Base-by-base conservation (phyloP, 2,113 vertebrate genomes). In the Solea solea region DNA sequence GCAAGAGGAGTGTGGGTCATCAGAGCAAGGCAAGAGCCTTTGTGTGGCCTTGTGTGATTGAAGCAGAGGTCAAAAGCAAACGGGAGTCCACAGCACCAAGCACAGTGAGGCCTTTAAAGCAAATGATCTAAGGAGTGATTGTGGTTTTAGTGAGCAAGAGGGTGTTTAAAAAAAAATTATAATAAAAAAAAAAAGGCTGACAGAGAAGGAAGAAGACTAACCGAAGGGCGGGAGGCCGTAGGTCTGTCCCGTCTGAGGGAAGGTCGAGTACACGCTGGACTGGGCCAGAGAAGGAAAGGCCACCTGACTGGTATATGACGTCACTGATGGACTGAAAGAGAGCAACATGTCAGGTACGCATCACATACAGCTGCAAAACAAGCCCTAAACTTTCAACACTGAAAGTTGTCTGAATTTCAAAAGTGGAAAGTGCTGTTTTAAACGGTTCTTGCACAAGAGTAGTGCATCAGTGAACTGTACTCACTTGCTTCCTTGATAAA, bases 211-310 rank as follows among this genome's bases (percentile, higher is more conserved):
- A 7, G 28, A 2, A 1, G 53, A 93, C 96, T 94, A 94, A 98
- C 98, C 98, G 0, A 99, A 99, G 78, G 98, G 97, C 85, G 98
- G 98, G 93, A 99, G 96, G 94, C 97, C 96, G 0, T 98, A 98
- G 9, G 94, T 95, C 90, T 98, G 97, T 60, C 95, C 95, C 10
- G 94, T 94, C 88, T 97, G 96, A 61, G 96, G 95, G 85, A 98
- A 99, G 88, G 95, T 82, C 15, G 95, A 95, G 80, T 97, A 98
- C 64, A 95, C 90, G 25, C 95, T 93, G 83, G 96, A 94, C 83
- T 97, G 96, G 78, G 95, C 94, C 55, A 97, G 92, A 11, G 96
- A 88, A 86, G 94, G 94, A 84, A 96, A 98, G 56, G 94, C 94
- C 87, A 93, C 91, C 93, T 96, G 96, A 14, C 82, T 91, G 86